Conservation (phyloP, 2,888 invertebrate genomes). For the Megaustenia siamemsis region DNA sequence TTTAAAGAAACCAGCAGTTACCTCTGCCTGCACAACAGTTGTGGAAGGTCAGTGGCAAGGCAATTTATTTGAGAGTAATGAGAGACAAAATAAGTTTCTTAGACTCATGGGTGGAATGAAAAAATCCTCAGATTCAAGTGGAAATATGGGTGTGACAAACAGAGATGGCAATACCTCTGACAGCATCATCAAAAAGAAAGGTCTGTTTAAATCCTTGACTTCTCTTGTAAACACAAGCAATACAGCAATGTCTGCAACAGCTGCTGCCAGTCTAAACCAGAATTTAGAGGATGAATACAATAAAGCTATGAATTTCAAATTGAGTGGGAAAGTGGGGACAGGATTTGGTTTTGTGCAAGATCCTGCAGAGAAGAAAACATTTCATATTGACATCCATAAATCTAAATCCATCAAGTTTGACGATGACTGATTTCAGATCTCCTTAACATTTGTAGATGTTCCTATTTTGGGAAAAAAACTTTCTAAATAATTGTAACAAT, state of each 20-base stretch:
- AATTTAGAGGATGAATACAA: slow-evolving; percentile 67
- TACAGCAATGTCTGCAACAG: slow-evolving; percentile 43
- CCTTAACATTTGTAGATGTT: background rate
- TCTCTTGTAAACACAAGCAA: background rate
- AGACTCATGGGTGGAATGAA: slow-evolving; percentile 70
- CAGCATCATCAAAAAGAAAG: slow-evolving; percentile 42
- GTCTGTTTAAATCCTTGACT: slow-evolving; percentile 54
- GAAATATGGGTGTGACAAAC: background rate
- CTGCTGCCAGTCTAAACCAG: slow-evolving; percentile 60
- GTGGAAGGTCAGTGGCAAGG: slow-evolving; percentile 68
- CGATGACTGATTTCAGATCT: slow-evolving; percentile 39
- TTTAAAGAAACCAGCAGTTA: background rate
- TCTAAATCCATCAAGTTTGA: slow-evolving; percentile 70
- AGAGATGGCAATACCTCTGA: background rate
- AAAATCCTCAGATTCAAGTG: slow-evolving; percentile 47
- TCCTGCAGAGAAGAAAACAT: slow-evolving; percentile 69
- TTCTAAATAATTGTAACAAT: too few species aligned
- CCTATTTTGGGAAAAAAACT: too few species aligned
- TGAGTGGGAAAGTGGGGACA: slow-evolving; percentile 62
- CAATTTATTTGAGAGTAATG: slow-evolving; percentile 62
- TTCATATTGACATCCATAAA: slow-evolving; percentile 67
- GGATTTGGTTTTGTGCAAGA: slow-evolving; percentile 70
- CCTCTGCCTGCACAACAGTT: background rate
- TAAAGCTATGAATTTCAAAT: slow-evolving; percentile 64
- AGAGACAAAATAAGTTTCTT: slow-evolving; percentile 70